Evolutionary conservation across 2,888 invertebrate genomes (phyloP).

Genomic region (Drosophila hamatofila): DNA sequence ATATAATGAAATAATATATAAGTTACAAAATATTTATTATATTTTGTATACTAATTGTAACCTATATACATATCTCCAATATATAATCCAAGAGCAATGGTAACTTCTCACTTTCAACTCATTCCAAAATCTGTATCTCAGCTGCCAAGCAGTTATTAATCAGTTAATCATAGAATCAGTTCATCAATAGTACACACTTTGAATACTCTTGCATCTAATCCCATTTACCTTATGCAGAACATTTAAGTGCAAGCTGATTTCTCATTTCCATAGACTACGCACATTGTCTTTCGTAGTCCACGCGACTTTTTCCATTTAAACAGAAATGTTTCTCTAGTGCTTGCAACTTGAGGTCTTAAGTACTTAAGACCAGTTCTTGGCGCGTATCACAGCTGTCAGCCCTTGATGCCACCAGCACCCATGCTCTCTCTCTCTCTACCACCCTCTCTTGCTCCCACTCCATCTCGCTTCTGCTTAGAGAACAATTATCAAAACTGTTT

Average conservation of each 20-base stretch:
- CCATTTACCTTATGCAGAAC: neutral
- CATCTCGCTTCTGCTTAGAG: conserved; percentile 7
- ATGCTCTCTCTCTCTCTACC: too few relatives aligned
- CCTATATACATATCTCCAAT: too few relatives aligned
- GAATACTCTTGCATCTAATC: neutral
- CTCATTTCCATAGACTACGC: neutral
- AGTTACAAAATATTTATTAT: too few relatives aligned
- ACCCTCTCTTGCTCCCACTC: too few relatives aligned
- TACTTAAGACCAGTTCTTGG: conserved; percentile 34
- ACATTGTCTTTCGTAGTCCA: neutral
- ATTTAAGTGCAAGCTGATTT: neutral
- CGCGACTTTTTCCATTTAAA: neutral
- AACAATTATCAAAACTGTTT: conserved; percentile 52
- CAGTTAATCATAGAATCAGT: neutral
- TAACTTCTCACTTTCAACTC: neutral
- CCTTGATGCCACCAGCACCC: neutral
- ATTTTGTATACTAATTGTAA: too few relatives aligned
- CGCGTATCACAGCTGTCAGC: conserved; percentile 34
- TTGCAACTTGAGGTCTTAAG: conserved; percentile 32
- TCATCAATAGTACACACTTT: neutral
- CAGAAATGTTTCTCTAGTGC: conserved; percentile 1
- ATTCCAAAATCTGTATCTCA: neutral
- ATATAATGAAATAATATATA: too few relatives aligned
- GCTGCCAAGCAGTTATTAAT: neutral
- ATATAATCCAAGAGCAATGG: too few relatives aligned